phyloP scores from a whole-genome alignment of 92 coral and sea anemone genomes.

The Diadumene lineata region DNA sequence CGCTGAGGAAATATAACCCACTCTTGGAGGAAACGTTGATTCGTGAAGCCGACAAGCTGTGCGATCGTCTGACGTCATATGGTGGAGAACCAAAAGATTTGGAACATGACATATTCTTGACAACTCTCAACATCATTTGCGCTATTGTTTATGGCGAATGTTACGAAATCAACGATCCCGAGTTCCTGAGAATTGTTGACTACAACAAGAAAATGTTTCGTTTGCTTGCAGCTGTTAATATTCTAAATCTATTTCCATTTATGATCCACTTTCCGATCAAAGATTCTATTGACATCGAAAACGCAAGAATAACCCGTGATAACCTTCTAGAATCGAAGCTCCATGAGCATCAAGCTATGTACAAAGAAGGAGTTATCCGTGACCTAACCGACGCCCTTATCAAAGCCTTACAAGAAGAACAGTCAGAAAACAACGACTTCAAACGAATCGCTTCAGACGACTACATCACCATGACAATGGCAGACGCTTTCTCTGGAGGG shows the following conservation, averaged over 20 bases:
- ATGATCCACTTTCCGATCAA: slow-evolving; percentile 55
- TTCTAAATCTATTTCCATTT: slow-evolving; percentile 67
- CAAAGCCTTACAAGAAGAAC: slow-evolving; percentile 55
- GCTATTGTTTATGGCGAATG: slow-evolving; percentile 74
- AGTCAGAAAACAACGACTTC: slow-evolving; percentile 27
- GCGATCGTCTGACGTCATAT: slow-evolving; percentile 35
- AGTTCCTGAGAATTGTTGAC: slow-evolving; percentile 62
- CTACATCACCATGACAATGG: slow-evolving; percentile 55
- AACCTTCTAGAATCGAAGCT: slow-evolving; percentile 56
- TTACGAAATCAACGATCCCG: slow-evolving; percentile 72
- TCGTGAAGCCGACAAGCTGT: slow-evolving; percentile 44
- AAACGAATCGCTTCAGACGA: slow-evolving; percentile 47
- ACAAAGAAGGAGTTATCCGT: slow-evolving; percentile 53
- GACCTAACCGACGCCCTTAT: slow-evolving; percentile 75
- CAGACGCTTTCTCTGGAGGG: slow-evolving; percentile 53
- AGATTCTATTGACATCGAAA: slow-evolving; percentile 13
- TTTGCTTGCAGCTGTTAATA: slow-evolving; percentile 48
- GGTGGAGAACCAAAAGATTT: slow-evolving; percentile 65
- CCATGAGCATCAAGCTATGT: slow-evolving; percentile 57
- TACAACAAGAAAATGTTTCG: slow-evolving; percentile 62
- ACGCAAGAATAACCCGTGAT: slow-evolving; percentile 44
- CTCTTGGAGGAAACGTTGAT: slow-evolving; percentile 40
- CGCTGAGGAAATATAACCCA: slow-evolving; percentile 63
- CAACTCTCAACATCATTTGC: slow-evolving; percentile 73
- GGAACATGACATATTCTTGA: slow-evolving; percentile 44